Base-by-base conservation (phyloP, 2,797 vertebrate species). In the Capromys pilorides region DNA sequence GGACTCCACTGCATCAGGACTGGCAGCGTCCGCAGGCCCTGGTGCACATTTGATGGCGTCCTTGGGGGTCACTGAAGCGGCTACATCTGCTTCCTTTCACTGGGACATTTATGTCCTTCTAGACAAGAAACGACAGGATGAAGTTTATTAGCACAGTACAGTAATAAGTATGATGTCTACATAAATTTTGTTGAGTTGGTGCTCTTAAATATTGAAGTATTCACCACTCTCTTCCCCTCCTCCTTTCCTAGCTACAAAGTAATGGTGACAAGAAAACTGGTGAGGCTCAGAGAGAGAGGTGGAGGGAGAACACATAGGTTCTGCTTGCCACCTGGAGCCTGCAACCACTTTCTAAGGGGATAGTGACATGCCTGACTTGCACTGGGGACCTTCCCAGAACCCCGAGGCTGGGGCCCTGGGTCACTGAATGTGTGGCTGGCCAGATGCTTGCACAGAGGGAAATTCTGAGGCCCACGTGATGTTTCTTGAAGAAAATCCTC, bases 81-180 rank as follows among this genome's bases (percentile, higher is more conserved):
- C 94, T 95, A 94, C 98, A 97, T 98, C 98, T 98, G 98, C 98
- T 98, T 98, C 98, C 98, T 98, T 98, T 98, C 98, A 98, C 95
- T 97, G 97, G 96, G 95, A 97, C 98, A 97, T 96, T 98, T 98
- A 96, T 98, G 97, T 98, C 97, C 97, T 96, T 97, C 95, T 90
- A 97, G 97, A 95, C 97, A 98, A 97, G 86, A 86, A 98, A 96
- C 88, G 94, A 97, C 92, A 97, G 97, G 96, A 98, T 94, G 97
- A 97, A 97, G 96, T 96, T 97, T 97, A 98, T 98, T 98, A 98
- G 98, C 97, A 97, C 97, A 88, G 81, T 93, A 95, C 94, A 84
- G 51, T 85, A 97, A 97, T 97, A 98, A 98, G 97, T 97, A 95
- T 87, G 93, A 96, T 94, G 96, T 96, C 97, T 97, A 97, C 94